Conservation (phyloP, 2,113 vertebrate genomes). For the Clarias gariepinus region DNA sequence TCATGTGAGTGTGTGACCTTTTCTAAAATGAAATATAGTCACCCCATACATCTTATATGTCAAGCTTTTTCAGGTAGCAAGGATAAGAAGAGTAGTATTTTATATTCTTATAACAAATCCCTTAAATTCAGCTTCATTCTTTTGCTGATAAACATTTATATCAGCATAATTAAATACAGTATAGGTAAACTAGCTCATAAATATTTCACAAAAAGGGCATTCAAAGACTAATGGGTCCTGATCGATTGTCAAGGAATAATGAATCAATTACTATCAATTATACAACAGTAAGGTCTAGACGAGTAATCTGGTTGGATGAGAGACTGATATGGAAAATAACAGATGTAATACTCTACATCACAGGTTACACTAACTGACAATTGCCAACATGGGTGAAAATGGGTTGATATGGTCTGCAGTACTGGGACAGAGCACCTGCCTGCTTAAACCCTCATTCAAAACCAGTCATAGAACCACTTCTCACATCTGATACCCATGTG, state of each 20-base stretch:
- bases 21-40: constrained; percentile 28
- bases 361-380: no score
- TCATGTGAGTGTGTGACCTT: constrained; percentile 34
- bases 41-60: constrained; percentile 18
- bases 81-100: constrained; percentile 4
- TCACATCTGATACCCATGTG: no score
- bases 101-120: constrained; percentile 3
- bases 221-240: neutral
- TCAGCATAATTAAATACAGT: neutral
- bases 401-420: no score
- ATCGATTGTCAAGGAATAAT: neutral
- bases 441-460: no score
- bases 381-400: no score
- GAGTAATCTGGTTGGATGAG: no score
- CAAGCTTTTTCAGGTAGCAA: constrained; percentile 11
- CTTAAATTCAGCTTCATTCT: neutral
- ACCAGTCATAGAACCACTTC: no score
- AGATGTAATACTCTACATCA: no score
- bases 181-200: neutral
- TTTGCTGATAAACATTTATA: neutral
- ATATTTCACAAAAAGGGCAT: neutral
- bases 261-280: neutral
- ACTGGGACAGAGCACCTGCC: no score
- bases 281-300: neutral
- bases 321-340: no score